Evolutionary conservation across 2,797 vertebrate genomes (phyloP), one percentile per base, ranked within the genome.

Genomic region (Malurus leucopterus): DNA sequence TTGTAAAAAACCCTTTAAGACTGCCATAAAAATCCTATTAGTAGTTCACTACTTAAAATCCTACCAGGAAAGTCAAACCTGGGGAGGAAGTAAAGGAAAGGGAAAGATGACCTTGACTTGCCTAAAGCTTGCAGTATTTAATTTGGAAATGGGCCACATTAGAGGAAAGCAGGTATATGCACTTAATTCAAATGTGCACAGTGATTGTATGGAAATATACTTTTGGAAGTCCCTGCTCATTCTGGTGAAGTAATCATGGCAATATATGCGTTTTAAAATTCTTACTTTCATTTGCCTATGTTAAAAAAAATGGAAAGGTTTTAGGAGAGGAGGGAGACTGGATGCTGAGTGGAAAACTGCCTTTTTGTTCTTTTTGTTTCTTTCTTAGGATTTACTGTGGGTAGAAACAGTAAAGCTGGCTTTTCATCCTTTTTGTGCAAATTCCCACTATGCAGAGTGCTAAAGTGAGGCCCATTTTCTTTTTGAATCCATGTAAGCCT

Each of bases 11-110:
- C 8, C n/a, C 69, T 89, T 61, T 61, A 83, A 90, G 46, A 61
- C 46, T 55, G 21, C n/a, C 30, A 84, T 92, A 87, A 85, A 93
- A 90, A 72, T 32, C 49, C 46, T 69, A 50, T 86, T 91, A 83
- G 57, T 54, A 53, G 22, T 63, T 81, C 53, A 51, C 57, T 79
- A 23, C 46, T 84, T 88, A 74, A 88, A 87, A 78, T 73, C 71
- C 32, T 92, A 59, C 50, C 10, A 47, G 47, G 40, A 75, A 91
- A 86, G 67, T 41, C 47, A 73, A 53, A 38, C 40, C 13, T 65
- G 44, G 11, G 20, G 26, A 80, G 11, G 47, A 91, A 44, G 30
- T 64, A 69, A 87, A 86, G 85, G 51, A 41, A 75, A 49, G 49
- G 41, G 32, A 65, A 65, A 22, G 36, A 81, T 70, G 79, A 90